Evolutionary conservation across 2,113 vertebrate species (phyloP).

Genomic region (Scophthalmus maximus): DNA sequence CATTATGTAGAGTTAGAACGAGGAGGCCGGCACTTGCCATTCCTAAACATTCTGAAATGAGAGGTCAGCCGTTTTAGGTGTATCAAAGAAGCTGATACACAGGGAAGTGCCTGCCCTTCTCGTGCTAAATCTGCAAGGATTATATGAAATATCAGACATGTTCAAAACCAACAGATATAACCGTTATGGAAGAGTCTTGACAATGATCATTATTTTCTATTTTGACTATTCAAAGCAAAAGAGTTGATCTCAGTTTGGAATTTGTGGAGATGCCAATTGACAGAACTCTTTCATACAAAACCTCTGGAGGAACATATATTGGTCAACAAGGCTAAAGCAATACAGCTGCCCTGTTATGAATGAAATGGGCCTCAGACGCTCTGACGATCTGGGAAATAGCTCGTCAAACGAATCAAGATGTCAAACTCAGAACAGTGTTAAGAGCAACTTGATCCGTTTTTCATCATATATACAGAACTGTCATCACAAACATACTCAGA

Average conservation of each 20-base stretch:
- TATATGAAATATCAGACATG: conserved; percentile 71
- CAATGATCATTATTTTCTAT: conserved; percentile 23
- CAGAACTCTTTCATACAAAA: conserved; percentile 77
- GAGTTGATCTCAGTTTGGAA: neutral
- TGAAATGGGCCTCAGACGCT: conserved; percentile 45
- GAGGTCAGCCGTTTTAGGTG: conserved; percentile 17
- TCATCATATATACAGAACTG: neutral
- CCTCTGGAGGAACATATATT: conserved; percentile 49
- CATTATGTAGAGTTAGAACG: conserved; percentile 71
- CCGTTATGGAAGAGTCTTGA: conserved; percentile 76
- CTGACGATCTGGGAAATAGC: conserved; percentile 7
- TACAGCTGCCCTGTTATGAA: conserved; percentile 46
- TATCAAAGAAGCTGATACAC: conserved; percentile 29
- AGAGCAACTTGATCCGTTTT: conserved; percentile 21
- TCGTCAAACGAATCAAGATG: conserved; percentile 22
- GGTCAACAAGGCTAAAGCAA: conserved; percentile 48
- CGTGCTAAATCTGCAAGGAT: conserved; percentile 69
- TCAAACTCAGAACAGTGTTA: neutral
- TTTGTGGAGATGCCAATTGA: conserved; percentile 22
- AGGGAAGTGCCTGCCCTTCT: conserved; percentile 56
- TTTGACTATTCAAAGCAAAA: neutral
- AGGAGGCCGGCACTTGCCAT: conserved; percentile 49
- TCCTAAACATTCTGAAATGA: neutral
- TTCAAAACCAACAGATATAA: conserved; percentile 67
- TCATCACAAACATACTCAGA: neutral